Conservation (phyloP, 1,140 invertebrate genomes). For the Drosophila pachea region DNA sequence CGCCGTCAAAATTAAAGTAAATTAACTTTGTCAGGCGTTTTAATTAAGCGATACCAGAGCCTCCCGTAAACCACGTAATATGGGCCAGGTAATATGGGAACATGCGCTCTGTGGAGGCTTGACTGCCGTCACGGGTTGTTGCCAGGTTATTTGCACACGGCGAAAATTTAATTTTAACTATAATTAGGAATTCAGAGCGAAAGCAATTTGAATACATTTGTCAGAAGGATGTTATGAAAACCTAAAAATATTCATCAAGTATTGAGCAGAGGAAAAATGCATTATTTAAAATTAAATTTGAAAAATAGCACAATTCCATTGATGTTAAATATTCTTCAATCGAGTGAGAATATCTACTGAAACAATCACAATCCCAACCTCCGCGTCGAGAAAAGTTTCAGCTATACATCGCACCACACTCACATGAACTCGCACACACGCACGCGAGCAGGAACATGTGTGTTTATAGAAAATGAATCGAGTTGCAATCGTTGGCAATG, state of each 20-base stretch:
- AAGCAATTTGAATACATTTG: slow-evolving; percentile 18
- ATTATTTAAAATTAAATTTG: no score
- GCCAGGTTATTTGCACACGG: neutral
- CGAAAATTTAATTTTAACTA: slow-evolving; percentile 22
- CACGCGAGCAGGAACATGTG: neutral
- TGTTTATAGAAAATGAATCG: neutral
- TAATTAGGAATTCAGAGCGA: slow-evolving; percentile 17
- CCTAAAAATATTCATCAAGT: neutral
- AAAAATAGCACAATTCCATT: no score
- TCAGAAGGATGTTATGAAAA: neutral
- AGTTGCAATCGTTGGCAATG: slow-evolving; percentile 7
- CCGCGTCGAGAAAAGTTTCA: neutral
- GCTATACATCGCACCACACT: neutral
- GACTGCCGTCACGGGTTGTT: neutral
- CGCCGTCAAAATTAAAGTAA: slow-evolving; percentile 62
- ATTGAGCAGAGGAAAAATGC: no score
- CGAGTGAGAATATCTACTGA: no score
- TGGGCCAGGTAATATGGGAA: slow-evolving; percentile 4
- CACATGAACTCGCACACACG: neutral
- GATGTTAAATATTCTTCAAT: no score
- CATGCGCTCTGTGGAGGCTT: neutral
- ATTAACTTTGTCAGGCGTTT: slow-evolving; percentile 62
- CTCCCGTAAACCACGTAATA: slow-evolving; percentile 12
- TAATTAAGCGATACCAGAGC: slow-evolving; percentile 55
- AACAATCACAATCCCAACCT: neutral